A percentile compares a stretch with the other conserved stretches of the same genome.
Conservation (phyloP, 2,888 invertebrate genomes). For the Amiota minor region DNA sequence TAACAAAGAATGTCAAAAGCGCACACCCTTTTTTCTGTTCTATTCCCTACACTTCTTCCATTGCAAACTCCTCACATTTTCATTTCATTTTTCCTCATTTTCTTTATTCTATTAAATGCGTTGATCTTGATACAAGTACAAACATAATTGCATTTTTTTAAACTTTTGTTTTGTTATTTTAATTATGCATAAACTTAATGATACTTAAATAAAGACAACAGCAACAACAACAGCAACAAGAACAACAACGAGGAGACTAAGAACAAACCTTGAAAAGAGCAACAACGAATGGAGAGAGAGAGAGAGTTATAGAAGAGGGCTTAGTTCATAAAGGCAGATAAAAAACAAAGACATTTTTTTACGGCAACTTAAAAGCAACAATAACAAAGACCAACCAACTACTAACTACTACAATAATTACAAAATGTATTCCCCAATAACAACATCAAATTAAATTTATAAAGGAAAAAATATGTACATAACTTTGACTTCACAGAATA, state of each 20-base stretch:
- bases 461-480: too few species aligned
- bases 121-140: conserved; percentile 14
- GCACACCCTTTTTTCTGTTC: conserved; percentile 3
- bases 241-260: neutral
- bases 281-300: neutral
- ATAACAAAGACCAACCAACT: neutral
- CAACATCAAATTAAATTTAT: too few species aligned
- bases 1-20: neutral
- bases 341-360: neutral
- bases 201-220: conserved; percentile 57
- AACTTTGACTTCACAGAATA: too few species aligned
- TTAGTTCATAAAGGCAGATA: neutral
- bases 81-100: neutral
- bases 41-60: neutral
- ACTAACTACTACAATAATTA: too few species aligned
- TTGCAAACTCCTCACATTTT: neutral
- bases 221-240: conserved; percentile 14
- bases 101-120: neutral
- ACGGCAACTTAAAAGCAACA: conserved; percentile 7
- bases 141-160: conserved; percentile 17
- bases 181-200: conserved; percentile 64
- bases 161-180: conserved; percentile 44
- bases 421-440: too few species aligned
- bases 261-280: neutral
- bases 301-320: too few species aligned